Base-by-base conservation (phyloP, 1,140 invertebrate genomes). In the Caerostris darwini region DNA sequence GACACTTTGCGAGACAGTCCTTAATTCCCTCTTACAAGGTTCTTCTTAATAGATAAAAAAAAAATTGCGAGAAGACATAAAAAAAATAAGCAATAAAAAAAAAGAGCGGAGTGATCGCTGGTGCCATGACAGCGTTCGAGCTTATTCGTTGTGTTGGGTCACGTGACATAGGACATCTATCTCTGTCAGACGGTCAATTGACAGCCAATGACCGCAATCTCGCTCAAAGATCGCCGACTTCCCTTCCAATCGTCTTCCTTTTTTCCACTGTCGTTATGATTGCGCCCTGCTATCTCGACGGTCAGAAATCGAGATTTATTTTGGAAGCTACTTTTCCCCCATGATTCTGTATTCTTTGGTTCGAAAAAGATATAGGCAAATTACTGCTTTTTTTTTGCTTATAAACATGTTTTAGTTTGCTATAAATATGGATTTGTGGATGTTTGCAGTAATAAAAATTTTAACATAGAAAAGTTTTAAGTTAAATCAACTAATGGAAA, bases 141-240 rank as follows among this genome's bases (percentile, higher is more conserved):
- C 69, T 89, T 89, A 89, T 89, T 64, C 69, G n/a, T 81, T 19
- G 89, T 81, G 89, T 61, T n/a, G 71, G 89, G 89, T 77, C 64
- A 59, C 53, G 89, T 90, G 69, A 81, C 69, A 90, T 10, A 56
- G n/a, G 69, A 19, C 69, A 90, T 90, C 89, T 81, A 90, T 90
- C 89, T 90, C 69, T 81, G 89, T 90, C 89, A 90, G 89, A 34
- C 54, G 53, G 89, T 56, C 53, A 19, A 57, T 77, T 90, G n/a
- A n/a, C n/a, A n/a, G n/a, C n/a, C n/a, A n/a, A 77, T 81, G 89
- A 90, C 89, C 89, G 19, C 89, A 81, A 90, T 81, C 69, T 34
- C 19, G 89, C 7, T 10, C 34, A 50, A 7, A 34, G 69, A 90
- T 71, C 56, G 7, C 6, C 12, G 59, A 34, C 53, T 53, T 12